phyloP scores from a whole-genome alignment of 2,888 invertebrate species.

The Nipponacmea schrenckii region DNA sequence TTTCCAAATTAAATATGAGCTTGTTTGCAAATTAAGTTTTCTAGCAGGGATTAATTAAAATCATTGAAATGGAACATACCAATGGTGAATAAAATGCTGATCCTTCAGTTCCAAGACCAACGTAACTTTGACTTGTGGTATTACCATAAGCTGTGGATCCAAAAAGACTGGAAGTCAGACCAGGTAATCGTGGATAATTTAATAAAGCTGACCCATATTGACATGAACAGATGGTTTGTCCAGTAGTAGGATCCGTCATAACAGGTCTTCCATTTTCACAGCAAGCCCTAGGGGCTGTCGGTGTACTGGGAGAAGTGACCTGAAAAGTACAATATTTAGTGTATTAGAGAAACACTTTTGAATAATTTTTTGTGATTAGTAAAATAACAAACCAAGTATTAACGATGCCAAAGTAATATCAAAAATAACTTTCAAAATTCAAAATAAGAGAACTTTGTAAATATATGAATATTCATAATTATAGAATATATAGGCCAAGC shows the following conservation, averaged over 20 bases:
- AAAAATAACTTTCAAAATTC: too few species aligned
- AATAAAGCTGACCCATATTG: constrained; percentile 79
- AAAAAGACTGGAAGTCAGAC: constrained; percentile 67
- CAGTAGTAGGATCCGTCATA: constrained; percentile 38
- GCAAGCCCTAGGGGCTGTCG: constrained; percentile 69
- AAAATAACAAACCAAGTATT: too few species aligned
- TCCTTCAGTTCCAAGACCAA: constrained; percentile 70
- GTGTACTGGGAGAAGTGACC: not conserved
- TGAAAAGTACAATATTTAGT: not conserved
- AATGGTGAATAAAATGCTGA: constrained; percentile 92
- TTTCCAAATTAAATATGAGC: too few species aligned
- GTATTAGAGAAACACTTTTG: too few species aligned
- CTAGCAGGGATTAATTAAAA: too few species aligned
- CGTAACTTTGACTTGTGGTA: constrained; percentile 45
- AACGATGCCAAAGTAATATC: too few species aligned
- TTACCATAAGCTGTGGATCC: constrained; percentile 37
- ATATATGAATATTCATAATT: too few species aligned
- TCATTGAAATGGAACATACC: constrained; percentile 74
- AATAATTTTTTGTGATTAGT: too few species aligned
- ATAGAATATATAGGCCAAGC: too few species aligned
- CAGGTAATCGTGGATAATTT: constrained; percentile 75
- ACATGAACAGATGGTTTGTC: constrained; percentile 61
- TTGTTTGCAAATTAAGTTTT: too few species aligned
- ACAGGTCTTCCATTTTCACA: constrained; percentile 83
- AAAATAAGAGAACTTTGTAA: too few species aligned